Base-by-base conservation (phyloP, 2,797 vertebrate genomes). In the Danio jaintianensis region DNA sequence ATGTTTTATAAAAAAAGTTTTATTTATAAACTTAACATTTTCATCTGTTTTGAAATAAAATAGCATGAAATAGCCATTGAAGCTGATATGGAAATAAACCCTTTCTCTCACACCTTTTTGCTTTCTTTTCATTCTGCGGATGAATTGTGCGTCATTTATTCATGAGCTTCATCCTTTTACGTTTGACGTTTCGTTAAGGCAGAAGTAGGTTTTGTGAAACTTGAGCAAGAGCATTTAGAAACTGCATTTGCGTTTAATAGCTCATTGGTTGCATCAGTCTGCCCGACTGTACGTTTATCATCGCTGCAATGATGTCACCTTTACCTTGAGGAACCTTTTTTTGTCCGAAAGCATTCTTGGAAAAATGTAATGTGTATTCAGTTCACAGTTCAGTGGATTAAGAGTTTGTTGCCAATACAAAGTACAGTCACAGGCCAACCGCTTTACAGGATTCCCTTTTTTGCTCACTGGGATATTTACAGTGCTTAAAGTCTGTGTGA, bases 201-300 rank as follows among this genome's bases (percentile, higher is more conserved):
- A 53, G 68, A 55, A 55, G 68, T 70, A 12, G n/a, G 68, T 22
- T 72, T 56, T 43, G 53, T 58, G 45, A 22, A 7, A 0, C 0
- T 22, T 58, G 5, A 72, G 69, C 52, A 43, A 72, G 69, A 6
- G 40, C 1, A 7, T 58, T 58, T 72, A 56, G 55, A 47, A 61
- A 61, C 40, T 22, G 53, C 40, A 40, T 72, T 43, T 56, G 69
- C 18, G 18, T 71, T 56, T 43, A 45, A 72, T 40, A 3, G 22
- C 0, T 43, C 56, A 5, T 48, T 22, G 6, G 15, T 73, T 72
- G 4, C 67, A 53, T 56, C 40, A 45, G 8, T 56, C 40, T 5
- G 1, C 38, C 55, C n/a, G 42, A 3, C 11, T 10, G 53, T 47
- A 38, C 20, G 43, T 67, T 67, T 29, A 43, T 64, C 5, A n/a